Evolutionary conservation across 2,113 vertebrate species (phyloP).

Genomic region (Brachyistius frenatus): DNA sequence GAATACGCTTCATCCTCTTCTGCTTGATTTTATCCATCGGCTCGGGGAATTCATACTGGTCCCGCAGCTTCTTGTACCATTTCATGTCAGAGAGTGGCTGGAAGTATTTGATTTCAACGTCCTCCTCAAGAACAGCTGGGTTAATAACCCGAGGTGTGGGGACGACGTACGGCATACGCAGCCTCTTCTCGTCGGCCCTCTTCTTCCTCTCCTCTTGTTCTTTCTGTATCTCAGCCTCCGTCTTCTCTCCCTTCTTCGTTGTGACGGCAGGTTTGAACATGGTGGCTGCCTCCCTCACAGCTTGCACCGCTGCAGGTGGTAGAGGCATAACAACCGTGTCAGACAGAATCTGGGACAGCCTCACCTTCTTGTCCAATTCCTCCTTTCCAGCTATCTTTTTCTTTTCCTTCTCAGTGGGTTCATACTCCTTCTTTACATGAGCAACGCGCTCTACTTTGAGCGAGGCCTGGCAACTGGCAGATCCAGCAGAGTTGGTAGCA

Average conservation of each 20-base stretch:
- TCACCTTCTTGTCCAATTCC: slow-evolving; percentile 92
- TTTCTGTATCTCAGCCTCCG: slow-evolving; percentile 89
- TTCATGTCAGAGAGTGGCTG: slow-evolving; percentile 98
- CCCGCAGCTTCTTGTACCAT: slow-evolving; percentile 97
- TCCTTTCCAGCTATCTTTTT: slow-evolving; percentile 84
- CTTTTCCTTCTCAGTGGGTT: slow-evolving; percentile 85
- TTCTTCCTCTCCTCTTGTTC: slow-evolving; percentile 90
- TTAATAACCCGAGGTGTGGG: slow-evolving; percentile 88
- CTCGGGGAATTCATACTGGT: slow-evolving; percentile 97
- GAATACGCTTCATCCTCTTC: slow-evolving; percentile 95
- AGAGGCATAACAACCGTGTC: slow-evolving; percentile 88
- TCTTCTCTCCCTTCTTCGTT: slow-evolving; percentile 91
- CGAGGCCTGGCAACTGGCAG: slow-evolving; percentile 95
- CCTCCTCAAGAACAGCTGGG: slow-evolving; percentile 88
- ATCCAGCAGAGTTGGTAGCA: slow-evolving; percentile 96
- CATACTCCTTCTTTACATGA: slow-evolving; percentile 93
- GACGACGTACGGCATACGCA: slow-evolving; percentile 95
- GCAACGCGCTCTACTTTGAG: slow-evolving; percentile 91
- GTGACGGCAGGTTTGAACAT: slow-evolving; percentile 95
- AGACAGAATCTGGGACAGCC: slow-evolving; percentile 93
- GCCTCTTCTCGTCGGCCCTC: slow-evolving; percentile 88
- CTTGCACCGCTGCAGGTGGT: slow-evolving; percentile 91
- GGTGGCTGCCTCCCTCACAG: slow-evolving; percentile 92
- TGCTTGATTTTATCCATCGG: slow-evolving; percentile 92
- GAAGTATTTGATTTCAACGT: slow-evolving; percentile 93